Evolutionary conservation across 1,140 invertebrate genomes (phyloP), one percentile per base, ranked within the genome.

Genomic region (Leptonema lineaticorne): DNA sequence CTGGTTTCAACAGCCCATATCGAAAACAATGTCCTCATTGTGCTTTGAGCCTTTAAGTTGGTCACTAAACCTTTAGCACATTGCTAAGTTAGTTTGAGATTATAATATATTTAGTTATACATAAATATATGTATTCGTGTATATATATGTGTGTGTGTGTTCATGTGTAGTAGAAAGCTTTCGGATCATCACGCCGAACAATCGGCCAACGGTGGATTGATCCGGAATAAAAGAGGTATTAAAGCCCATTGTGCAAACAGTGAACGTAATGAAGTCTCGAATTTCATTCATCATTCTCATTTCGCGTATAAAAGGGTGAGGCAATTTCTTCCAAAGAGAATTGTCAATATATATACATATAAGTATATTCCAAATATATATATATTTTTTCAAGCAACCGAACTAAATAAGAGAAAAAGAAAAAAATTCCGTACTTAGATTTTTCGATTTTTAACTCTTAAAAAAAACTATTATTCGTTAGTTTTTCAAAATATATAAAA

Each of bases 21-120:
- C 46, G 46, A 50, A 50, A 50, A 50, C 46, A 50, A 50, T 50
- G 46, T 20, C 22, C 46, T 50, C 20, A 50, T 50, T 50, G 46
- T 50, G 46, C 16, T 7, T 5, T 50, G 24, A 50, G 18, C 46
- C 46, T 5, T 18, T 16, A 50, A 50, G 46, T 50, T 50, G 46
- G 46, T 50, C 18, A 50, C 46, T 20, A 20, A 50, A 18, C 20
- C 46, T 20, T 50, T 22, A 33, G 30, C 30, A 33, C 5, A 5
- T 33, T 5, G 30, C 30, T 11, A 5, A 33, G 46, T 16, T 20
- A 18, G 46, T 18, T 50, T 20, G 22, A 50, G 46, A 50, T 50
- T 50, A 16, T 33, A 33, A 33, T 33, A 33, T 33, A 33, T 33
- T 6, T 33, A 33, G 5, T 6, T 41, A 41, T 41, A 41, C 9